Evolutionary conservation across 1,140 invertebrate species (phyloP), one percentile per base, ranked within the genome.

Genomic region (Diploscapter pachys): DNA sequence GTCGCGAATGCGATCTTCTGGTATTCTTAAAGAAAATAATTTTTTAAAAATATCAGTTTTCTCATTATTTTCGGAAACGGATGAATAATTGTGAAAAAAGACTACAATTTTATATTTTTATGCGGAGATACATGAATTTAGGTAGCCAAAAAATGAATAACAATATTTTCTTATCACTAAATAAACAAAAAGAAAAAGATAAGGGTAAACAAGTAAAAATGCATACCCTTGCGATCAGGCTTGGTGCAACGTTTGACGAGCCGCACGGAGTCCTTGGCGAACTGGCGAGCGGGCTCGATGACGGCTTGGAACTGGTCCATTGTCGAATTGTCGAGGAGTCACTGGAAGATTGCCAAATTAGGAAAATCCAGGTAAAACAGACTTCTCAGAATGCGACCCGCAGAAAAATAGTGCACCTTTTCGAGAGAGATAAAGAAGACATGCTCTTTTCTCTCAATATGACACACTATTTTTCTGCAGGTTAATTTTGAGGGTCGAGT

Each of bases 1-100:
- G 97, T 99, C 59, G 97, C 97, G 82, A 99, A 92, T 13, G 96
- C 96, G 86, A 99, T 99, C 88, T 99, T 99, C 87, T 99, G 95
- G 87, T 99, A 99, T 89, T 99, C 96, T 95, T 89, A 72, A 91
- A 90, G 71, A 76, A 83, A 85, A 85, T 57, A 11, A 63, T 8
- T 48, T 9, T 5, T 64, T n/a, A 49, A 11, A 59, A 66, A 11
- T 59, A 11, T 11, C 9, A 59, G 31, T 59, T 59, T 59, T 3
- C 52, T 68, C 31, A 31, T 4, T 8, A 4, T 31, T 31, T 31
- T 31, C 31, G 31, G 31, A 1, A 31, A 31, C 31, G 1, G 31
- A 31, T 68, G 51, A 53, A 49, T 49, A 31, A 31, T 31, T 31
- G 0, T 31, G 31, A 31, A 31, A n/a, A 31, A 31, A 1, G 31